Evolutionary conservation across 2,113 vertebrate species (phyloP), one percentile per base, ranked within the genome.

Genomic region (Limanda limanda): DNA sequence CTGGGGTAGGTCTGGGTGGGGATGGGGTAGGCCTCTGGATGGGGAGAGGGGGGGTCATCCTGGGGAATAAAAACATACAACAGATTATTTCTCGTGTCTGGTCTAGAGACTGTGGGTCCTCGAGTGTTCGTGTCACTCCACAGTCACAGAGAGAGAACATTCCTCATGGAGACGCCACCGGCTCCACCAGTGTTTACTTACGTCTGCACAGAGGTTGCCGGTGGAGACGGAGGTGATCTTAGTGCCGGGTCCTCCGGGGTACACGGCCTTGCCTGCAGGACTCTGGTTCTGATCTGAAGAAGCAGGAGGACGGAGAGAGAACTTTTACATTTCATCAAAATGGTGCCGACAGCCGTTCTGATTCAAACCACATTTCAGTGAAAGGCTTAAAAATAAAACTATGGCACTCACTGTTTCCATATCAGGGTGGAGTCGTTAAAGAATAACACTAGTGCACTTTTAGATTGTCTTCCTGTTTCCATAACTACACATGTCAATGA

Each of bases 171-270:
- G 74, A 69, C n/a, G 71, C 15, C 56, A 73, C 6, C 6, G 31
- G 20, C 69, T 3, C 20, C 15, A 7, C 86, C 2, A 42, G 10
- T 3, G 12, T 2, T 11, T 17, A 95, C 98, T 93, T 81, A 99
- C 98, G 91, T 99, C 97, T 35, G 97, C 94, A 79, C 97, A 99
- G 78, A 99, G 96, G 92, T 99, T 99, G 66, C 98, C 98, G 1
- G 98, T 99, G 76, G 98, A 99, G 78, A 99, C 98, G 1, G 98
- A 99, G 20, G 98, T 99, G 92, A 99, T 98, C 92, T 97, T 99
- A 5, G 95, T 95, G 66, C 97, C 95, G 2, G 97, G 94, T 78
- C 95, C 97, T 79, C 96, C 94, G 11, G 95, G 86, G 51, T 97
- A 97, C 1, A 94, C 83, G 0, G 94, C 93, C 78, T 96, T 98